Evolutionary conservation across 2,888 invertebrate genomes (phyloP), one percentile per base, ranked within the genome.

Genomic region (Drosophila ustulata): DNA sequence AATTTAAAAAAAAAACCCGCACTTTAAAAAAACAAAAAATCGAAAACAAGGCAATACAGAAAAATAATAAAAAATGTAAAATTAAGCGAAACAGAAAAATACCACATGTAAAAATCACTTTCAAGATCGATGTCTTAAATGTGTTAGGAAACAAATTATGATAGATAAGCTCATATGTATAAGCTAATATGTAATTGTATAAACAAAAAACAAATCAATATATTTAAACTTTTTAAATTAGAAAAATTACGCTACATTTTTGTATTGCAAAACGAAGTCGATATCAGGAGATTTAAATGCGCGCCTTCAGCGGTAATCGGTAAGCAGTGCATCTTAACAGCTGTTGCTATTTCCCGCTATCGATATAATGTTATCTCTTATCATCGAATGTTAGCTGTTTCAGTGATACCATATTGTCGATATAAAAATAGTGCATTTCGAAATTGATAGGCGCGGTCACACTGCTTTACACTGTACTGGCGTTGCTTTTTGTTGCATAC

Each of bases 101-200:
- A 47, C 30, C 46, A 43, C 13, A 61, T 41, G 37, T 66, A 49
- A 82, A 67, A 70, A 69, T 64, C 63, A 68, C 59, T 80, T 66
- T 80, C 68, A 77, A 70, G 63, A 74, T 82, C 73, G 68, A 57
- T 71, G 81, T 82, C 78, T 86, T 79, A 56, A 86, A 68, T 70
- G 70, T 86, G 81, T 80, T 82, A 83, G 62, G 58, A 82, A 86
- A 61, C 57, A 71, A 80, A 70, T 55, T 71, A 61, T 73, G 45
- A 52, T 53, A 70, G 58, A 65, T 81, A 88, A 83, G 72, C 55
- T 73, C 68, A 68, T 75, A 71, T 73, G 50, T 86, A 69, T 85
- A 85, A 80, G 86, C 66, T 66, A 53, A 75, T 66, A 56, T 83
- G 73, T 86, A 85, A 64, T 82, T 83, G 82, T 83, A 82, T 52